Evolutionary conservation across 2,113 vertebrate species (phyloP), one percentile per base, ranked within the genome.

Genomic region (Aldabrachelys gigantea): DNA sequence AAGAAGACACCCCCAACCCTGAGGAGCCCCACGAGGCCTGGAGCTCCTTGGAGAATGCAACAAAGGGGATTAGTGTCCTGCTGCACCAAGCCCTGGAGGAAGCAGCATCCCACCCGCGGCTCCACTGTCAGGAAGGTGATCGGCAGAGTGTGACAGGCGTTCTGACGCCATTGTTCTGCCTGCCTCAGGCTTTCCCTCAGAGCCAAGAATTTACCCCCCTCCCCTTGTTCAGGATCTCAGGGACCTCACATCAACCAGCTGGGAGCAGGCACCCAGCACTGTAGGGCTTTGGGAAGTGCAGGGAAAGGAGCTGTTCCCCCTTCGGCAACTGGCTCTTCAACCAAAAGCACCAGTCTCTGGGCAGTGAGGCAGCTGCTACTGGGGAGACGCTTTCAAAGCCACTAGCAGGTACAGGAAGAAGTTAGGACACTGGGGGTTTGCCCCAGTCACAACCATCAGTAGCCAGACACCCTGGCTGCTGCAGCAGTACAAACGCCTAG

Each of bases 191-290:
- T n/a, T 29, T 29, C 12, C 52, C 80, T 83, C 54, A 41, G 56
- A 69, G 41, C 22, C 35, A 2, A 41, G 53, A 25, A 75, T 50
- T 44, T 19, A 2, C 3, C 17, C n/a, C n/a, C 7, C 69, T 1
- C n/a, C 69, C 35, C n/a, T 35, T 0, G 1, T 13, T 49, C 59
- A n/a, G 54, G 14, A 53, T 16, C 9, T 4, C 29, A 1, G 88
- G 88, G 57, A 22, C 81, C 59, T 84, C 93, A 69, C 3, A 0
- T 82, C 62, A 29, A 19, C n/a, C 72, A 75, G 21, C 72, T 38
- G 21, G 38, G 72, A 41, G 49, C 65, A 62, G 35, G 44, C 38
- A 54, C 49, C 75, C 59, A 41, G 59, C 50, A 47, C 50, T 27
- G 52, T n/a, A 76, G 80, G 80, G 29, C 44, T 88, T 17, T 75